Evolutionary conservation across 2,888 invertebrate species (phyloP).

Genomic region (Netelia fuscicornis): DNA sequence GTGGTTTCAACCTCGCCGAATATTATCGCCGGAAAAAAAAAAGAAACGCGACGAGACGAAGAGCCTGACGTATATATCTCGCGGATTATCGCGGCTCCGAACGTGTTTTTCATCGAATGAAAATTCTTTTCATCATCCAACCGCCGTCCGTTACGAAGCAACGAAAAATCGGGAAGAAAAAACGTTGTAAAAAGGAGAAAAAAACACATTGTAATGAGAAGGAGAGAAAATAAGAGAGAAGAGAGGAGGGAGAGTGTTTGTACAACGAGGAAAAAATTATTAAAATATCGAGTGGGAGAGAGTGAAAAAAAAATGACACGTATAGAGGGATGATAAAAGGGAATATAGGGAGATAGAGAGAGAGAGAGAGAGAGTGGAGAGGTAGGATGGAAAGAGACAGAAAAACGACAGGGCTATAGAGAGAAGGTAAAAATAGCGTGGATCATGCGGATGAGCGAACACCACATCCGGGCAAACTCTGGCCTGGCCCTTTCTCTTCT

Average conservation of each 20-base stretch:
- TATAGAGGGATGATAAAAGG: conserved; percentile 49
- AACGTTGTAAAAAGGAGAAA: background rate
- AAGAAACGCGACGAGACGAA: no score
- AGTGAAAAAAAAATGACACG: background rate
- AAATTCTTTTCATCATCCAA: conserved; percentile 30
- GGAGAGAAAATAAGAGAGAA: conserved; percentile 6
- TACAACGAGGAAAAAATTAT: conserved; percentile 33
- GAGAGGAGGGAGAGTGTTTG: conserved; percentile 17
- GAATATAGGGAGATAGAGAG: background rate
- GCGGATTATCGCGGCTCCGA: background rate
- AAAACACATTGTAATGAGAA: conserved; percentile 35
- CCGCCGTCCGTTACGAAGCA: no score
- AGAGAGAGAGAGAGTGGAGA: background rate
- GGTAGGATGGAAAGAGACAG: background rate
- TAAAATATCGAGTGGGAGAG: background rate
- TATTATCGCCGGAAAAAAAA: no score
- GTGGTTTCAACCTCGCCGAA: no score
- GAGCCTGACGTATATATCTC: background rate
- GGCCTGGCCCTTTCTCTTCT: conserved; percentile 35
- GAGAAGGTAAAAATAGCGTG: conserved; percentile 51
- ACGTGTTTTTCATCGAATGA: conserved; percentile 16
- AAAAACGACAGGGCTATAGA: conserved; percentile 23
- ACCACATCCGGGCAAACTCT: conserved; percentile 58
- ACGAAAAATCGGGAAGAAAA: no score
- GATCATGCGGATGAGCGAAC: conserved; percentile 66